Evolutionary conservation across 2,797 vertebrate species (phyloP).

Genomic region (Anas bahamensis): DNA sequence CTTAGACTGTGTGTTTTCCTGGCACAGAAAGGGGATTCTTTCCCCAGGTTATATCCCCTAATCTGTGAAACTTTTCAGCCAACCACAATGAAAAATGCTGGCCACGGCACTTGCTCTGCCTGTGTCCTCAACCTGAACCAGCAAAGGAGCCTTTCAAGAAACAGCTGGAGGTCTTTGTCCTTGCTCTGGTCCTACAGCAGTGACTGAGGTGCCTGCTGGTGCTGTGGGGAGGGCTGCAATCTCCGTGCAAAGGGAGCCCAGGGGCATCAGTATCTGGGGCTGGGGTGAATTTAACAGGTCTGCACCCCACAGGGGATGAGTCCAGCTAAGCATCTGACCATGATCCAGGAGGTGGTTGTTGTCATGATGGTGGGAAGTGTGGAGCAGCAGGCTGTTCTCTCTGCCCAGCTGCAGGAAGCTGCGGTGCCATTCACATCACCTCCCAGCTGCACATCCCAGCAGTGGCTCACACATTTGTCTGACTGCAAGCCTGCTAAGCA

Average conservation of each 20-base stretch:
- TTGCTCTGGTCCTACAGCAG: background rate
- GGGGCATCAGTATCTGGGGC: background rate
- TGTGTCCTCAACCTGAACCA: background rate
- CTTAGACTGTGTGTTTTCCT: background rate
- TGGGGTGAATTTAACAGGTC: background rate
- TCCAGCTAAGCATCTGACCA: background rate
- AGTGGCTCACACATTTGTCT: background rate
- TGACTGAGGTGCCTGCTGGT: background rate
- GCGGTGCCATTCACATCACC: background rate
- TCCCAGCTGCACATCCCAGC: background rate
- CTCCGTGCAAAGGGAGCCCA: background rate
- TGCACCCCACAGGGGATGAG: background rate
- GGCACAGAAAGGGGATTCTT: background rate
- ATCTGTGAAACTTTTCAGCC: background rate
- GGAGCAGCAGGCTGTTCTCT: background rate
- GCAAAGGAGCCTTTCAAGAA: background rate
- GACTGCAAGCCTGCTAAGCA: background rate
- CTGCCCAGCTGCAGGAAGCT: background rate
- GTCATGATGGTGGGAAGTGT: background rate
- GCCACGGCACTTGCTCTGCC: background rate
- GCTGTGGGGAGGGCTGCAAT: rapidly evolving
- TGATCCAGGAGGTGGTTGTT: background rate
- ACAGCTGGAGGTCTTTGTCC: background rate
- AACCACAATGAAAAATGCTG: background rate
- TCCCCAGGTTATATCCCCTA: background rate